Percentiles rank a stretch among this genome's conserved stretches.
Evolutionary conservation across 1,140 invertebrate species (phyloP).

Genomic region (Chrysoperla carnea): DNA sequence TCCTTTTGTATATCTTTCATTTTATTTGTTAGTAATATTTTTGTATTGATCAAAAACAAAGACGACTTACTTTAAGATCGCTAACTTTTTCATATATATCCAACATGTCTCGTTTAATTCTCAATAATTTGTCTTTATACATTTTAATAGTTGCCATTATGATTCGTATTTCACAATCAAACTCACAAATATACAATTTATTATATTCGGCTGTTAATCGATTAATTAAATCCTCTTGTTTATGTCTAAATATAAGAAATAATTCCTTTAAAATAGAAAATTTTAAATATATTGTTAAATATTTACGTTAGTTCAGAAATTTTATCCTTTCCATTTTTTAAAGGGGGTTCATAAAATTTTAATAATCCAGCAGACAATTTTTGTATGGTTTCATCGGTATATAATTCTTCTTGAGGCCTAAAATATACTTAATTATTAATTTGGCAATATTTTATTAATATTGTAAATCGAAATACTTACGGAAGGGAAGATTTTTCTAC

Average conservation of each 20-base stretch:
- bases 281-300: not conserved
- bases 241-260: not conserved
- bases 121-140: not conserved
- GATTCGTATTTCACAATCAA: not conserved
- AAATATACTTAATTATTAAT: too few relatives aligned
- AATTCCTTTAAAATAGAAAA: not conserved
- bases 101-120: not conserved
- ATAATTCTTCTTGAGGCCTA: not conserved
- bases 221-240: not conserved
- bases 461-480: too few relatives aligned
- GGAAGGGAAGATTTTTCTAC: too few relatives aligned
- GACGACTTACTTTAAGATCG: not conserved
- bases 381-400: not conserved
- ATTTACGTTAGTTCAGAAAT: not conserved
- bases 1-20: too few relatives aligned
- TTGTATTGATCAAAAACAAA: too few relatives aligned
- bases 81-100: not conserved
- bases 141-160: not conserved
- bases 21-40: too few relatives aligned
- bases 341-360: not conserved
- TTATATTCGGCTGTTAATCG: not conserved
- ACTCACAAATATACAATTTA: not conserved
- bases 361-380: not conserved
- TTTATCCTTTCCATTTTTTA: not conserved
- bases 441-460: too few relatives aligned